phyloP scores from a whole-genome alignment of 2,888 invertebrate species.

The Chymomyza fuscimana region DNA sequence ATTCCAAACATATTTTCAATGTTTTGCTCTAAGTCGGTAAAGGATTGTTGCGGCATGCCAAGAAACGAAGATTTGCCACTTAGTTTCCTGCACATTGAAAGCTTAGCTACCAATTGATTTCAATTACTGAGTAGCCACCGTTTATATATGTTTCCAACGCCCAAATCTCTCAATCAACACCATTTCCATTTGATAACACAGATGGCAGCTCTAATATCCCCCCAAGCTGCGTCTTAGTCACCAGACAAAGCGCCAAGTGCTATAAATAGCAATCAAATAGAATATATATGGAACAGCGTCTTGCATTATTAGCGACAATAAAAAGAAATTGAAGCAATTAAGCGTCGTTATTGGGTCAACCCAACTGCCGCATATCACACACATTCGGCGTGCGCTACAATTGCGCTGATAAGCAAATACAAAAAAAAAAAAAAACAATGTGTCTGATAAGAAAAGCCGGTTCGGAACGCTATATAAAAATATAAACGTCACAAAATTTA shows the following conservation, averaged over 20 bases:
- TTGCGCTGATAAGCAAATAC: slow-evolving; percentile 34
- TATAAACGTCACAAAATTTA: neutral
- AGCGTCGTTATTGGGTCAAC: neutral
- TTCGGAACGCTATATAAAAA: slow-evolving; percentile 18
- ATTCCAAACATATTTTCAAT: no score
- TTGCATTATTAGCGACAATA: slow-evolving; percentile 28
- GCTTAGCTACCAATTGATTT: neutral
- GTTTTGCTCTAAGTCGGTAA: no score
- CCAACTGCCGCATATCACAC: slow-evolving; percentile 20
- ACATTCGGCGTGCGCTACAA: neutral
- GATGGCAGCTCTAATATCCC: neutral
- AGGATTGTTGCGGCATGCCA: no score
- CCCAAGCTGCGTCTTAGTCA: neutral
- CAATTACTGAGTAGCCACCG: neutral
- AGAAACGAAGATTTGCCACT: no score
- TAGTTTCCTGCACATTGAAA: neutral
- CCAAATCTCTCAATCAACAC: neutral
- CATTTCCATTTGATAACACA: neutral
- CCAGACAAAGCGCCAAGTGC: slow-evolving; percentile 15
- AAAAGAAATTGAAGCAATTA: slow-evolving; percentile 17
- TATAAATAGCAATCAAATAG: slow-evolving; percentile 34
- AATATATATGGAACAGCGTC: slow-evolving; percentile 11
- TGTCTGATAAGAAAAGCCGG: slow-evolving; percentile 3
- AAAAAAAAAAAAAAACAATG: slow-evolving; percentile 10
- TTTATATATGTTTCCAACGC: neutral